Percentiles rank a stretch among this genome's conserved stretches.
These are phyloP conservation scores for Platichthys stellatus DNA, from an alignment of 2,113 vertebrate genomes.

Conservation along the genomic window DNA sequence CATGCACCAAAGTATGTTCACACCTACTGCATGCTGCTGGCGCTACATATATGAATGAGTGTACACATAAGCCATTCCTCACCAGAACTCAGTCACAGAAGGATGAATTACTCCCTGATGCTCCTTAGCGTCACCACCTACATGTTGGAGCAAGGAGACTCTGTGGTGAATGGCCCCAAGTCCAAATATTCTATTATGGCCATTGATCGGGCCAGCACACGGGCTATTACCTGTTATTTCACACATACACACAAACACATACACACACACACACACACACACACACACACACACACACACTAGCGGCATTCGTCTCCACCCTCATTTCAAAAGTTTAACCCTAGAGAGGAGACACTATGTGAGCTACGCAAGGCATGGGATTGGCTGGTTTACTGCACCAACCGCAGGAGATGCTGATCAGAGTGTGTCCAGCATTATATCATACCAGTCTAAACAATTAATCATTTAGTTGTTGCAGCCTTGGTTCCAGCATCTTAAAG, in stretches of 20 bases:
- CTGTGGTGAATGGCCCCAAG: conserved; percentile 40
- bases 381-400: no score
- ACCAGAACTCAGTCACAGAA: conserved; percentile 13
- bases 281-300: no score
- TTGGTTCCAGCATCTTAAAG: no score
- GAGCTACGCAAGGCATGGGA: no score
- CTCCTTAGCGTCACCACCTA: conserved; percentile 44
- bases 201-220: conserved; percentile 38
- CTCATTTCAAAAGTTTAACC: no score
- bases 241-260: neutral
- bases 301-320: no score
- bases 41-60: neutral
- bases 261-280: conserved; percentile 5
- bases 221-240: conserved; percentile 8
- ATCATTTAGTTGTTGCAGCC: no score
- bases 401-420: no score
- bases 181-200: conserved; percentile 52
- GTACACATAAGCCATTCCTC: neutral
- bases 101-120: conserved; percentile 53
- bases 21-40: conserved; percentile 11
- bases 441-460: no score
- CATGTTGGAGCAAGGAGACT: conserved; percentile 21
- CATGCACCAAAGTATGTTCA: conserved; percentile 11
- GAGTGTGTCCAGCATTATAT: no score
- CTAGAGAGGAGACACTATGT: no score